Evolutionary conservation across 2,113 vertebrate genomes (phyloP).

Genomic region (Cinclus mexicanus): DNA sequence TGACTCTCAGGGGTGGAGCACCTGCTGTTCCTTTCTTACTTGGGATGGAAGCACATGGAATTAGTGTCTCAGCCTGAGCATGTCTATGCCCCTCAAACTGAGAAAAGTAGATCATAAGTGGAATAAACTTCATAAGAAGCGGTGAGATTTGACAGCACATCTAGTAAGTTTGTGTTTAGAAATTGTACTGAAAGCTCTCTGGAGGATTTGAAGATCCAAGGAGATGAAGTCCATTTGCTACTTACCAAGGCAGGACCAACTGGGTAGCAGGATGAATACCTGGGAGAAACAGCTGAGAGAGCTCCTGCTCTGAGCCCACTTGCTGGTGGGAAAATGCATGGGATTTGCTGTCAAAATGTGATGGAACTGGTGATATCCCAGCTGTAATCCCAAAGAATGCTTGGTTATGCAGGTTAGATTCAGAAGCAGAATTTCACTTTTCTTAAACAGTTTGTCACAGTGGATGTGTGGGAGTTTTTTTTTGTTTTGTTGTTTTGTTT

Average conservation of each 20-base stretch:
- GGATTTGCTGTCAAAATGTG: conserved; percentile 31
- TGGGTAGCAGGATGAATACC: neutral
- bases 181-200: neutral
- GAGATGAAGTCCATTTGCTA: neutral
- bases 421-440: neutral
- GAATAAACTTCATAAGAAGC: neutral
- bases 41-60: neutral
- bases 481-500: neutral
- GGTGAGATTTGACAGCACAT: neutral
- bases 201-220: neutral
- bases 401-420: neutral
- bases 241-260: neutral
- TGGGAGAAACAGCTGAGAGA: neutral
- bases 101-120: neutral
- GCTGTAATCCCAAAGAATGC: neutral
- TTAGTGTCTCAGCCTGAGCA: neutral
- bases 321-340: neutral
- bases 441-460: neutral
- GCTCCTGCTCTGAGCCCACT: neutral
- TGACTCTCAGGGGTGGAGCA: neutral
- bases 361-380: neutral
- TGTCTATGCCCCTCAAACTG: accelerated
- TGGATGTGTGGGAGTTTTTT: neutral
- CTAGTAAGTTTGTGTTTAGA: neutral
- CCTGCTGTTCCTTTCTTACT: neutral